Conservation (phyloP, 2,888 invertebrate genomes). For the Apeira syringaria region DNA sequence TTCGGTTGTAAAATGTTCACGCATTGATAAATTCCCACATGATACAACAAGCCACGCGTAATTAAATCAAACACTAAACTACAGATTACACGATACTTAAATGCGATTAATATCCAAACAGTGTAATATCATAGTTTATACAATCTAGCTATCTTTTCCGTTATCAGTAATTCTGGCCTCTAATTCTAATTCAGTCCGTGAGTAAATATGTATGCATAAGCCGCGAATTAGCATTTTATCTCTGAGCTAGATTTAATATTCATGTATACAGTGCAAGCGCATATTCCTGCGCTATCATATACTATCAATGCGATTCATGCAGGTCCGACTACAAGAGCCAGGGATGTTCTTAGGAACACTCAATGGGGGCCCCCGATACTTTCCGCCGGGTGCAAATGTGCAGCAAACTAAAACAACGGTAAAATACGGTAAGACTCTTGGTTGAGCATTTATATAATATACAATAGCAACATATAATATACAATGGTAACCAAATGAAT, state of each 20-base stretch:
- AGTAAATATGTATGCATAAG: conserved; percentile 70
- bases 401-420: no score
- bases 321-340: conserved; percentile 2
- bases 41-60: no score
- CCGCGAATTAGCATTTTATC: conserved; percentile 78
- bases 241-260: conserved; percentile 73
- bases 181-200: conserved; percentile 62
- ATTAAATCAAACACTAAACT: no score
- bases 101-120: neutral
- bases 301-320: conserved; percentile 14
- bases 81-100: no score
- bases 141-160: conserved; percentile 43
- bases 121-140: conserved; percentile 34
- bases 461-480: no score
- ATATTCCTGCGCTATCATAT: conserved; percentile 49
- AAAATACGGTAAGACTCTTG: no score
- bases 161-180: conserved; percentile 47
- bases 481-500: no score
- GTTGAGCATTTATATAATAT: no score
- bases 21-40: no score
- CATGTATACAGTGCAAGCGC: conserved; percentile 71
- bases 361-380: no score
- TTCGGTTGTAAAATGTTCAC: no score
- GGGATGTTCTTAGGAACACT: conserved; percentile 1
- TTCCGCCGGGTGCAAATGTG: no score